These are phyloP conservation scores for Esox masquinongy DNA, from an alignment of 2,797 vertebrate species.

Conservation along the genomic window DNA sequence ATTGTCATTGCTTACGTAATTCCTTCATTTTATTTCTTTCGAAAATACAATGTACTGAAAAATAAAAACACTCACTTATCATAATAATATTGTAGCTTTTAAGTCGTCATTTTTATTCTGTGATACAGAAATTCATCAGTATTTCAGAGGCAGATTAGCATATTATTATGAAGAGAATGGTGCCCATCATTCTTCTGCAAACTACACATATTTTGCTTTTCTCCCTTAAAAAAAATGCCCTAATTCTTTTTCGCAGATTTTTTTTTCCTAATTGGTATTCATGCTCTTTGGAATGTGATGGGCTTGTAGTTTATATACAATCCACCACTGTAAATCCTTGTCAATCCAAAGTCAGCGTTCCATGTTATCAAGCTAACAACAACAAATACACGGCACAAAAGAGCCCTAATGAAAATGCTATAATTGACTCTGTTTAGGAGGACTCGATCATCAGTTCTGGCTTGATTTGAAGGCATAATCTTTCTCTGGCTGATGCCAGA, in stretches of 20 bases:
- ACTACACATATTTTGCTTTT: conserved; percentile 67
- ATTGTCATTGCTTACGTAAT: background rate
- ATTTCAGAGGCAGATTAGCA: conserved; percentile 68
- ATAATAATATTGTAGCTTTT: conserved; percentile 54
- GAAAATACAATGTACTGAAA: conserved; percentile 12
- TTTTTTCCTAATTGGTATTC: conserved; percentile 71
- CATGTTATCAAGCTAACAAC: conserved; percentile 76
- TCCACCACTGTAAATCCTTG: conserved; percentile 73
- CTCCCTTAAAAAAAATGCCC: conserved; percentile 56
- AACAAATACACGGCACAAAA: conserved; percentile 63
- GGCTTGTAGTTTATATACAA: conserved; percentile 60
- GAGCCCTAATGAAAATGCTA: conserved; percentile 72
- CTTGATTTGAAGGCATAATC: conserved; percentile 79
- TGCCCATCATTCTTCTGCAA: conserved; percentile 72
- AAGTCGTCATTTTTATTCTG: conserved; percentile 49
- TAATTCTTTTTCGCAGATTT: conserved; percentile 68
- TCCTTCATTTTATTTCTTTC: background rate
- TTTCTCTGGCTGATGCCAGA: conserved; percentile 66
- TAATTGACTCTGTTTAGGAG: conserved; percentile 82
- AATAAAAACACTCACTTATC: conserved; percentile 64
- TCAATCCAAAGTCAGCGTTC: conserved; percentile 73
- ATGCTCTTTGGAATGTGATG: conserved; percentile 58
- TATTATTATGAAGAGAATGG: conserved; percentile 63
- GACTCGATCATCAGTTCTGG: conserved; percentile 74
- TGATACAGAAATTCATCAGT: conserved; percentile 65